These are phyloP conservation scores for Carlito syrichta DNA, from an alignment of 2,113 vertebrate genomes.

Conservation along the genomic window DNA sequence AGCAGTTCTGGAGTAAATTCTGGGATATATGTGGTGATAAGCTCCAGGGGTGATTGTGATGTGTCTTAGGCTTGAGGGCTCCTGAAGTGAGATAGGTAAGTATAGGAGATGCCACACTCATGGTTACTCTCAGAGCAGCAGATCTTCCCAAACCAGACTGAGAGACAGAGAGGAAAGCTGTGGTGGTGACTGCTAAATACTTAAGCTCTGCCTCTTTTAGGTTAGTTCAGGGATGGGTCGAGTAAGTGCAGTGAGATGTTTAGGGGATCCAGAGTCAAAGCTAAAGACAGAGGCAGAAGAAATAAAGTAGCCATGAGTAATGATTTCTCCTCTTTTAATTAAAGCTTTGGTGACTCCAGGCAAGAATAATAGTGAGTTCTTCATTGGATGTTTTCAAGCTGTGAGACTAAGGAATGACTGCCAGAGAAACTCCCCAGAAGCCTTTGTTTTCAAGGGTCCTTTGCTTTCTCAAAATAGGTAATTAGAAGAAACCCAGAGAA, in stretches of 20 bases:
- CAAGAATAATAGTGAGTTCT: neutral
- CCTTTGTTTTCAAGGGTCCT: neutral
- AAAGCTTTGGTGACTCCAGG: neutral
- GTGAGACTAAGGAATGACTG: neutral
- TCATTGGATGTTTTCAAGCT: neutral
- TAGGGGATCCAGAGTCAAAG: neutral
- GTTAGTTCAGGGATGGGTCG: neutral
- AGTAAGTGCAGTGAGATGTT: neutral
- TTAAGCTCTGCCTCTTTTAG: neutral
- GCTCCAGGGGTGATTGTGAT: neutral
- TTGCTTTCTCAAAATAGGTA: neutral
- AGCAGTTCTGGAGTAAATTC: neutral
- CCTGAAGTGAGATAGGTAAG: neutral
- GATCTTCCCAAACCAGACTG: neutral
- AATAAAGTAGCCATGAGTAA: neutral
- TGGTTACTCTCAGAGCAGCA: neutral
- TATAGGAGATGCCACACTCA: neutral
- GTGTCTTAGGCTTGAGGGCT: neutral
- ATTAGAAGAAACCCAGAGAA: neutral
- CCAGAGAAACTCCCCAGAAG: neutral
- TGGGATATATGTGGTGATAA: neutral
- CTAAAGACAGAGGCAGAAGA: neutral
- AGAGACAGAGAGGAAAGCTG: neutral
- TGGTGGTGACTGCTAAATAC: neutral
- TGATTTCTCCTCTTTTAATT: constrained; percentile 1